Evolutionary conservation across 2,113 vertebrate species (phyloP), one percentile per base, ranked within the genome.

Genomic region (Istiophorus platypterus): DNA sequence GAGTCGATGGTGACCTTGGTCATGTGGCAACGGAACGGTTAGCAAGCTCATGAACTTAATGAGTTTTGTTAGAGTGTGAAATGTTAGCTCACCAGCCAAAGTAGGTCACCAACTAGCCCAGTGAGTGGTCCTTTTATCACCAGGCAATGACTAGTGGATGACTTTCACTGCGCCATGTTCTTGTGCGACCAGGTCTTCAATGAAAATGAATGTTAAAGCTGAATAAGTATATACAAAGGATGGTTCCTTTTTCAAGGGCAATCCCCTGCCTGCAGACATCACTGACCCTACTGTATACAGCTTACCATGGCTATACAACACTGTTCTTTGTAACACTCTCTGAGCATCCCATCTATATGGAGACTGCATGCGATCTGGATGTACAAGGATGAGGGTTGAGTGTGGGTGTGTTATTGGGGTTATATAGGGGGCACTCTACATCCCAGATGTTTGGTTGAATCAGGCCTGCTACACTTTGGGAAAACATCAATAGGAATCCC

Each of bases 291-390:
- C 24, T 56, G 20, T 57, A 45, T 64, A 45, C 51, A 63, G 45
- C 65, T 72, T 56, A 34, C 14, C 18, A 49, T 49, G 17, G 59
- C 69, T 17, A 26, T 39, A 84, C 71, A 85, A 54, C 29, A 45
- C 31, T 71, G 62, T 56, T 59, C 61, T 81, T 68, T 89, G 75
- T 72, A 31, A 58, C 77, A 82, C 74, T 80, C 85, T 71, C 73
- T 51, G 45, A 75, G 10, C 24, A 71, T 49, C 78, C 59, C 57
- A 82, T 79, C 62, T 78, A 59, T 63, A 80, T 76, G 41, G 73
- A 39, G 42, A 73, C 41, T 41, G 58, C 39, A 3, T 71, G 26
- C 24, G 31, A 22, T 63, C 58, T 34, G 65, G 54, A 29, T 71
- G 76, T 49, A 72, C 2, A 2, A 52, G 59, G 58, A 70, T n/a